Evolutionary conservation across 2,888 invertebrate species (phyloP).

Genomic region (Lysandra coridon): DNA sequence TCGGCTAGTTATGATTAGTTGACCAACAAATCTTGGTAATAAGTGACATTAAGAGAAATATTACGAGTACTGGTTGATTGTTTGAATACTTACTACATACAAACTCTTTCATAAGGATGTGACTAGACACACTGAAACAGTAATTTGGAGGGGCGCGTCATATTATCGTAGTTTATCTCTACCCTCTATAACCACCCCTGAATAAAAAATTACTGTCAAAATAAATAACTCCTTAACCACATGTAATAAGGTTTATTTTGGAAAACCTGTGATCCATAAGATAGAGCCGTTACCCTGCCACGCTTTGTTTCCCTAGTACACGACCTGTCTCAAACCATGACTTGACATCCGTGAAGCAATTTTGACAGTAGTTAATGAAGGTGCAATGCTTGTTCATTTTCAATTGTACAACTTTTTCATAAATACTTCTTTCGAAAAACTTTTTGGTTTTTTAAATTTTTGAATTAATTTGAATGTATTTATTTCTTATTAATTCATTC

Average conservation of each 20-base stretch:
- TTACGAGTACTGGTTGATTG: too few relatives aligned
- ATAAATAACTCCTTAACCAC: neutral
- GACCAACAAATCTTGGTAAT: too few relatives aligned
- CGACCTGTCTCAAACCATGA: constrained; percentile 71
- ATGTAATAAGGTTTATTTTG: neutral
- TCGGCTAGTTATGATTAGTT: too few relatives aligned
- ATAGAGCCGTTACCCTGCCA: constrained; percentile 38
- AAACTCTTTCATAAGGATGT: too few relatives aligned
- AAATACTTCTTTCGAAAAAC: neutral
- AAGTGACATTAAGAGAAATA: too few relatives aligned
- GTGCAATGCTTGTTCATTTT: neutral
- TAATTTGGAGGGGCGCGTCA: too few relatives aligned
- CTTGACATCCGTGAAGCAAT: constrained; percentile 72
- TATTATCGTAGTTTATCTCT: too few relatives aligned
- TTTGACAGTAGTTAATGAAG: constrained; percentile 57
- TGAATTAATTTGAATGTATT: neutral
- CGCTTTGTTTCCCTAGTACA: constrained; percentile 56
- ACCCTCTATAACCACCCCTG: neutral
- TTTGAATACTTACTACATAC: too few relatives aligned
- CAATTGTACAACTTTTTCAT: neutral
- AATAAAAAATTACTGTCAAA: neutral
- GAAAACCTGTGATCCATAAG: neutral
- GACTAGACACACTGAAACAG: too few relatives aligned
- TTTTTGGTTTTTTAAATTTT: neutral
- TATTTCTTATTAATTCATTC: neutral